Conservation (phyloP, 1,140 invertebrate genomes). For the Cherax destructor region DNA sequence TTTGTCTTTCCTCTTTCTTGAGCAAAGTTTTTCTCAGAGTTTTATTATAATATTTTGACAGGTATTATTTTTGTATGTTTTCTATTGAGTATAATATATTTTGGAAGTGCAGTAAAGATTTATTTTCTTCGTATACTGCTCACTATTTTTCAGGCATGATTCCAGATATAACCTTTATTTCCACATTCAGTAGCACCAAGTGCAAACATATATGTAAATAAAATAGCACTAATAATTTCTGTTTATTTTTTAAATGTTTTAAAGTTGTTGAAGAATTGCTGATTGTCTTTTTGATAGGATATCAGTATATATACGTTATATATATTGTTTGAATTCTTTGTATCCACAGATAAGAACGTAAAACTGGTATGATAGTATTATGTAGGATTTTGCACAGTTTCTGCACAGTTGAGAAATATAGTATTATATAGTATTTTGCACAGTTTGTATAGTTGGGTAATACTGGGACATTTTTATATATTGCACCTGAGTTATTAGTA, state of each 20-base stretch:
- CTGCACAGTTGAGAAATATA: not conserved
- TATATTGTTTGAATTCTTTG: no score
- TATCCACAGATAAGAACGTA: no score
- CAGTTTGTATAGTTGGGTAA: not conserved
- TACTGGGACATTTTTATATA: not conserved
- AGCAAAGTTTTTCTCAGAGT: not conserved
- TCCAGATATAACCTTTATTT: not conserved
- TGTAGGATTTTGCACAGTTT: no score
- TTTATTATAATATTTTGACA: not conserved
- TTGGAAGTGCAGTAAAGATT: not conserved
- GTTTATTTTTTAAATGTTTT: no score
- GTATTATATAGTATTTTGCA: no score
- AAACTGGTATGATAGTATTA: no score
- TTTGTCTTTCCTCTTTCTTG: not conserved
- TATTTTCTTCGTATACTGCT: not conserved
- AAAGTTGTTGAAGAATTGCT: no score
- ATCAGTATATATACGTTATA: no score
- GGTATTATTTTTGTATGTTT: not conserved
- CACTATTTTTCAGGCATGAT: not conserved
- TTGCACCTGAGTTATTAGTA: not conserved
- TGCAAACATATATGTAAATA: no score
- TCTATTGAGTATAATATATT: not conserved
- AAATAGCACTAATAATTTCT: no score
- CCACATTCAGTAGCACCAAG: no score
- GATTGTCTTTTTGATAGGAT: no score